Evolutionary conservation across 2,797 vertebrate species (phyloP).

Genomic region (Astyanax mexicanus): DNA sequence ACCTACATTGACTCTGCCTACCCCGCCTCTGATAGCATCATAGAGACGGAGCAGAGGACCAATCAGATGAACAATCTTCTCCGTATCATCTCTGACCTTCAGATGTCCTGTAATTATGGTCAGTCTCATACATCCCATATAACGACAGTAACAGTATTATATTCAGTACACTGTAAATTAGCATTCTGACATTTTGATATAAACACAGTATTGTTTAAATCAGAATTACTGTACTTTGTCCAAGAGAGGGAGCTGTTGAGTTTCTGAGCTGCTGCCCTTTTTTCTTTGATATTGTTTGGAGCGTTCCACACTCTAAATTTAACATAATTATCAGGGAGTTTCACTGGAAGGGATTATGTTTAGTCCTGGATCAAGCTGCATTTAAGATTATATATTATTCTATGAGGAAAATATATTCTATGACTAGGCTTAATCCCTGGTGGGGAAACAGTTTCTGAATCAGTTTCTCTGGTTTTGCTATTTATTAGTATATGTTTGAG

Average conservation of each 20-base stretch:
- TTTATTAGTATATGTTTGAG: no score
- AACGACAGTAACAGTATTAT: not conserved
- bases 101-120: slow-evolving; percentile 96
- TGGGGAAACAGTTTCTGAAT: no score
- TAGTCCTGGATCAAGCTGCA: no score
- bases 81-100: slow-evolving; percentile 92
- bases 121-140: not conserved
- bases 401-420: no score
- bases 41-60: slow-evolving; percentile 95
- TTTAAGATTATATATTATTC: no score
- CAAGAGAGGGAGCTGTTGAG: slow-evolving; percentile 1
- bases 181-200: no score
- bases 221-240: not conserved
- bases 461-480: no score
- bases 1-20: slow-evolving; percentile 99
- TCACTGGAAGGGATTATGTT: no score
- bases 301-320: no score
- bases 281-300: not conserved
- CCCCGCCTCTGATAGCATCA: slow-evolving; percentile 95
- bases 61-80: slow-evolving; percentile 99
- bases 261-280: not conserved
- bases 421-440: no score
- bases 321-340: no score
- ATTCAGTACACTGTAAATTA: not conserved
- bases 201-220: not conserved